Evolutionary conservation across 2,113 vertebrate species (phyloP).

Genomic region (Dasyurus viverrinus): DNA sequence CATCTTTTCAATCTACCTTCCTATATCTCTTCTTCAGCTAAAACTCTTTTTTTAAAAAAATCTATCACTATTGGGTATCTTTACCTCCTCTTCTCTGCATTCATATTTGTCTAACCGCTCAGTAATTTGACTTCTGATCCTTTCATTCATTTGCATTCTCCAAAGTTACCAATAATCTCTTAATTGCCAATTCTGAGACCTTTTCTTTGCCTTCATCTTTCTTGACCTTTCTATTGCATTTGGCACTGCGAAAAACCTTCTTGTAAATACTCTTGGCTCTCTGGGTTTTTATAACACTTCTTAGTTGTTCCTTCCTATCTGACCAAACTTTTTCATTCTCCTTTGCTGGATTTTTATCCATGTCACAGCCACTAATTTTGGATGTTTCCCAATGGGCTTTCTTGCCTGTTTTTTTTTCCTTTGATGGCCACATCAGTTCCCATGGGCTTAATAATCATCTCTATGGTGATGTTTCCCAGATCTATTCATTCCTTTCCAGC

Average conservation of each 20-base stretch:
- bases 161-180: not conserved
- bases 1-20: not conserved
- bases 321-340: not conserved
- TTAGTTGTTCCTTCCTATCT: not conserved
- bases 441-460: not conserved
- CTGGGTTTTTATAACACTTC: not conserved
- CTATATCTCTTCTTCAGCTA: not conserved
- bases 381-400: not conserved
- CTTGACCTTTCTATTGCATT: not conserved
- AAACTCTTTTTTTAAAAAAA: not conserved
- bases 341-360: not conserved
- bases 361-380: not conserved
- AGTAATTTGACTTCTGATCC: not conserved
- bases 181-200: not conserved
- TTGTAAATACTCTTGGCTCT: not conserved
- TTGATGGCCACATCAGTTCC: not conserved
- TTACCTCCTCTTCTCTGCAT: not conserved
- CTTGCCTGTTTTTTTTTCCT: not conserved
- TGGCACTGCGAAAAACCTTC: not conserved
- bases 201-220: not conserved
- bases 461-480: not conserved
- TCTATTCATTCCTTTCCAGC: not conserved
- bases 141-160: not conserved
- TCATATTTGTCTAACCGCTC: not conserved
- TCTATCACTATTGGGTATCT: not conserved